phyloP scores from a whole-genome alignment of 2,888 invertebrate species.

The Drosophila ustulata region DNA sequence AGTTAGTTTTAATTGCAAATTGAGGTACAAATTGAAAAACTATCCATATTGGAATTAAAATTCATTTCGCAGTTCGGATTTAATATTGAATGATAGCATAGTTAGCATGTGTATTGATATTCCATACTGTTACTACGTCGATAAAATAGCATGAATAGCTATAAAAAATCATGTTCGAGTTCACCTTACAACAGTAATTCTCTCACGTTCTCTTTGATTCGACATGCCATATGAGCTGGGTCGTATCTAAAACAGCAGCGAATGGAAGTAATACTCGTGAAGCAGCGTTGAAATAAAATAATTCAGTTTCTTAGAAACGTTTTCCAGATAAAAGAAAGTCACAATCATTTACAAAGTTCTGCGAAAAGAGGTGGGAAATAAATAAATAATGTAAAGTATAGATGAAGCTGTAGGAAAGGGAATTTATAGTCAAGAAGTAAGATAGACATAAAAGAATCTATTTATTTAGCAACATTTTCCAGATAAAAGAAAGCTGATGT shows the following conservation, averaged over 20 bases:
- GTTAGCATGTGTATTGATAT: not conserved
- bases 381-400: no score
- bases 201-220: constrained; percentile 14
- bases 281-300: not conserved
- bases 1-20: constrained; percentile 1
- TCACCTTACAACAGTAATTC: not conserved
- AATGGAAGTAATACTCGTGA: not conserved
- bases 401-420: no score
- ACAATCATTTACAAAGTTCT: no score
- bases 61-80: not conserved
- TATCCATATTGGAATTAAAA: no score
- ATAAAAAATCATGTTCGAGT: not conserved
- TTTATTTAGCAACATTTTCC: no score
- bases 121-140: not conserved
- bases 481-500: no score
- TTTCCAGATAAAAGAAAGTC: not conserved
- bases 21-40: not conserved
- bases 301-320: not conserved
- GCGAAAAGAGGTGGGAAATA: no score
- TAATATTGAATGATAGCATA: not conserved
- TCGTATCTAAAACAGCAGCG: not conserved
- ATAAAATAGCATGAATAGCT: not conserved
- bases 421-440: no score
- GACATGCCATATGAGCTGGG: not conserved
- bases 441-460: no score